Conservation (phyloP, 64 coral and sea anemone species). For the Acropora yongei region DNA sequence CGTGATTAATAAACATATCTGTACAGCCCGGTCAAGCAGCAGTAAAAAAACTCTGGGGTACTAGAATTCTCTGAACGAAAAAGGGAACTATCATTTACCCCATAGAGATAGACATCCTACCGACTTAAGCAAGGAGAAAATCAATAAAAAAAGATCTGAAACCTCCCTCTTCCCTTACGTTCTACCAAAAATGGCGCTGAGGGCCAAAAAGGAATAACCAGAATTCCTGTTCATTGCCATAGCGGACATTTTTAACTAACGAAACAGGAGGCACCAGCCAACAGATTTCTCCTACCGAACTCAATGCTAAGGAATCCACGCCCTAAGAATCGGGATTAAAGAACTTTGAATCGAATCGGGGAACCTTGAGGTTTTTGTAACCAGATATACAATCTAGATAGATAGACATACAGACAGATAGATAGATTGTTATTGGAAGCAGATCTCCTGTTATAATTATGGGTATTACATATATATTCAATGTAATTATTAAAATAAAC, state of each 20-base stretch:
- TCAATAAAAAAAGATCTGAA: background rate
- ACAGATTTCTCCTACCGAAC: background rate
- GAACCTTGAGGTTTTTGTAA: slow-evolving; percentile 2
- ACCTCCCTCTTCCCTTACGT: background rate
- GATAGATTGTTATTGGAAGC: no score
- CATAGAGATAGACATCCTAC: slow-evolving; percentile 4
- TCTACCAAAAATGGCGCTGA: background rate
- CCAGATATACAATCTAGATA: slow-evolving; percentile 59
- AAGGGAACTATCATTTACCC: background rate
- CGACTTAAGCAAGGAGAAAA: background rate
- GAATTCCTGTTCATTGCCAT: no score
- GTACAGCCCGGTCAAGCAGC: background rate
- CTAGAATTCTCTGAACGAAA: slow-evolving; percentile 36
- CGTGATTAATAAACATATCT: background rate
- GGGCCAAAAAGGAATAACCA: no score
- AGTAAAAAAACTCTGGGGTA: slow-evolving; percentile 20
- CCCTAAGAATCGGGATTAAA: slow-evolving; percentile 18
- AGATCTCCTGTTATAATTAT: no score
- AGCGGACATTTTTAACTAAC: background rate
- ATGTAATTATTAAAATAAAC: no score
- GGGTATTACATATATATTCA: no score
- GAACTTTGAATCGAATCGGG: slow-evolving; percentile 34
- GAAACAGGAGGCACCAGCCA: background rate
- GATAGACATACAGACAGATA: no score
- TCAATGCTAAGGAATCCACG: background rate